phyloP scores from a whole-genome alignment of 2,113 vertebrate genomes.

The Casuarius casuarius region DNA sequence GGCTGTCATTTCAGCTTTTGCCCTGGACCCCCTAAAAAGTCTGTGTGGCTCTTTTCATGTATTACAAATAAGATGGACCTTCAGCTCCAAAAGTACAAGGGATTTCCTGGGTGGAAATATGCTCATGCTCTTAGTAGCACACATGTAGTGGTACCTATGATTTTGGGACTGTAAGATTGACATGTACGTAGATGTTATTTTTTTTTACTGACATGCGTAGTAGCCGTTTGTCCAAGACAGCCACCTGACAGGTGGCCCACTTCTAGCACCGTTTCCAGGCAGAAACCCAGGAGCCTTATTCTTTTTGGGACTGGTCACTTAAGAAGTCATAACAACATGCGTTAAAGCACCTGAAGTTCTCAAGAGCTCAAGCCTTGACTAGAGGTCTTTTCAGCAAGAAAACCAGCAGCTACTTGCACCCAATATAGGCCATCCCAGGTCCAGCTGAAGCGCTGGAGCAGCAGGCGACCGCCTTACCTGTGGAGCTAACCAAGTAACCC shows the following conservation, averaged over 20 bases:
- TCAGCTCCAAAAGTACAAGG: neutral
- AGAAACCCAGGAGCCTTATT: neutral
- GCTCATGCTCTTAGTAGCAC: neutral
- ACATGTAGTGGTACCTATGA: accelerated
- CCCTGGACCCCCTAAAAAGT: neutral
- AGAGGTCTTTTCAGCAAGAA: neutral
- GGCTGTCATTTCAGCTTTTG: neutral
- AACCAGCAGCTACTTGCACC: neutral
- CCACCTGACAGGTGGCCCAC: neutral
- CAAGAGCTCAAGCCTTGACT: neutral
- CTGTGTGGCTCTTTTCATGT: neutral
- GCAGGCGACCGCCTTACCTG: neutral
- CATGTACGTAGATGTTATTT: accelerated
- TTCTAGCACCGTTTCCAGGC: neutral
- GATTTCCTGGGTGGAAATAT: neutral
- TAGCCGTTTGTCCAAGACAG: neutral
- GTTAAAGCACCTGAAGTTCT: neutral
- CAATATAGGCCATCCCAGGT: neutral
- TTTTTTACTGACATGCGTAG: neutral
- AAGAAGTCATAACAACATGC: neutral
- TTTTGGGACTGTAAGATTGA: neutral
- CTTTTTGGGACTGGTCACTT: neutral
- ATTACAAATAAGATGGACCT: neutral
- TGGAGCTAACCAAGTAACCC: neutral
- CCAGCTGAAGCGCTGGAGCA: neutral